Evolutionary conservation across 2,113 vertebrate species (phyloP).

Genomic region (Pseudonaja textilis): DNA sequence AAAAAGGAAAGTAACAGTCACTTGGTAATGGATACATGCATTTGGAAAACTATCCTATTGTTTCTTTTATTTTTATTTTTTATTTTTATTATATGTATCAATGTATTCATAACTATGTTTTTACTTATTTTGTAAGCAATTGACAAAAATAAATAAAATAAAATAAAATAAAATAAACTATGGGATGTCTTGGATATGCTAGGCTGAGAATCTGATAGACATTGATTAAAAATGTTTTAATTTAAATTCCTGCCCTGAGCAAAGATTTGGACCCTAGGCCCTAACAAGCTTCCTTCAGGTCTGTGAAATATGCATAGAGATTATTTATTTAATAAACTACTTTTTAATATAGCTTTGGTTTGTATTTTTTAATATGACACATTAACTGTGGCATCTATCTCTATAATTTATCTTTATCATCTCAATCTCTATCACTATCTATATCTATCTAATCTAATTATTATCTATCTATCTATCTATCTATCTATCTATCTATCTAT

Average conservation of each 20-base stretch:
- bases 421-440: no score
- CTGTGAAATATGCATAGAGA: slow-evolving; percentile 1
- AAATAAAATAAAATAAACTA: background rate
- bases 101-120: no score
- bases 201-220: background rate
- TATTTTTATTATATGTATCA: no score
- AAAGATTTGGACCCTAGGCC: background rate
- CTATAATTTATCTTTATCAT: no score
- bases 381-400: slow-evolving; percentile 26
- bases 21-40: background rate
- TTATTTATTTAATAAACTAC: background rate
- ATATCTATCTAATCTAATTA: no score
- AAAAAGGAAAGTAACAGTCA: background rate
- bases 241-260: background rate
- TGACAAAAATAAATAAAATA: no score
- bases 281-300: background rate
- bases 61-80: no score
- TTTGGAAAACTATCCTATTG: background rate
- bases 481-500: no score
- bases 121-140: no score
- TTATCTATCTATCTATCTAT: no score
- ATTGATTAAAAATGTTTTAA: background rate
- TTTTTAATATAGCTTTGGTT: background rate
- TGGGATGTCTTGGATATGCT: background rate
- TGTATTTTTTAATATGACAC: slow-evolving; percentile 29